Base-by-base conservation (phyloP, 2,797 vertebrate species). In the Remorina albescens region DNA sequence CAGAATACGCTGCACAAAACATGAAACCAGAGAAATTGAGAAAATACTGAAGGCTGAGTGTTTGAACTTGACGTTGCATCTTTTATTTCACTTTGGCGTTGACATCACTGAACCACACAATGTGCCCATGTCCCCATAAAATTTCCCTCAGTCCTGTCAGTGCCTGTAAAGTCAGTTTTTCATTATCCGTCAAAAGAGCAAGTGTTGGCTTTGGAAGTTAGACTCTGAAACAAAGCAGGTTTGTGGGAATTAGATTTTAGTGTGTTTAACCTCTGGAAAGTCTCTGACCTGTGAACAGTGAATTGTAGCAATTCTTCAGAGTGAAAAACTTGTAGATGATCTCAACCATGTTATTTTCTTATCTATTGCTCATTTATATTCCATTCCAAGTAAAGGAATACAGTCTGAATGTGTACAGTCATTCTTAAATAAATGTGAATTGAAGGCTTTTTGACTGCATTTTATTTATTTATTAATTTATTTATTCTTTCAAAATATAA, bases 21-120 rank as follows among this genome's bases (percentile, higher is more conserved):
- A 56, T 39, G 36, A 76, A 80, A 65, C 47, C 50, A 73, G 34
- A 61, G 30, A 64, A 85, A 80, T 79, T 66, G 79, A 73, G 57
- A 57, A 67, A 62, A 53, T 68, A 69, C 58, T 53, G 18, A 58
- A 72, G 74, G 55, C 41, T 59, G 61, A 76, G 37, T 76, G 69
- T 81, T 83, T 82, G 50, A 85, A 73, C 81, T 79, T 49, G 11
- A 61, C 59, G 72, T 75, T 78, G 57, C 62, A 75, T 72, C 65
- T 54, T 82, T 82, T 76, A 73, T 83, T 81, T 78, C 58, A 78
- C 49, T 42, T 28, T 28, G 26, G 76, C 61, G 80, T 63, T 85
- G 82, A 86, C 68, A 60, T 64, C 68, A 75, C 41, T 6, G 36
- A 72, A 81, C 67, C 65, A 57, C 42, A 80, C 26, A 73, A 76